Evolutionary conservation across 2,113 vertebrate species (phyloP).

Genomic region (Lampris incognitus): DNA sequence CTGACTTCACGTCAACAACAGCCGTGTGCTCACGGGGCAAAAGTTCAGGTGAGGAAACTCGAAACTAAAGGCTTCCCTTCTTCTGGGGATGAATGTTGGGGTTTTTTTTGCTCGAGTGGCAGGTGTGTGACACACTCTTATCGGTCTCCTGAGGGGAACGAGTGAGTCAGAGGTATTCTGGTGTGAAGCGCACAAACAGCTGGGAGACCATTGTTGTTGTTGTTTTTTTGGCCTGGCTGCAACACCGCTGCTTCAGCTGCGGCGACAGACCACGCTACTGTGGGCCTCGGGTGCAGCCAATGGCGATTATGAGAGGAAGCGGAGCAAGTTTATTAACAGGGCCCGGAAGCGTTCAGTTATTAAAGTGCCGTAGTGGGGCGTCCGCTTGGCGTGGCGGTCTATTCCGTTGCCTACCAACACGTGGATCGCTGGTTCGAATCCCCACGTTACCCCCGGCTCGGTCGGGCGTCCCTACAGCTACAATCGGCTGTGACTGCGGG

Average conservation of each 20-base stretch:
- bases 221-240: constrained; percentile 5
- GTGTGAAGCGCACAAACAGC: constrained; percentile 40
- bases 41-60: constrained; percentile 30
- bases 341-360: constrained; percentile 36
- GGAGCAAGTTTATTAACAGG: constrained; percentile 59
- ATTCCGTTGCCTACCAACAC: too few species aligned
- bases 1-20: neutral
- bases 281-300: constrained; percentile 25
- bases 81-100: constrained; percentile 6
- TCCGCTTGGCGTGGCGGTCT: too few species aligned
- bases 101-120: constrained; percentile 46
- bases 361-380: neutral
- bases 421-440: too few species aligned
- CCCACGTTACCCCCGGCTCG: too few species aligned
- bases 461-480: too few species aligned
- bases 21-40: neutral
- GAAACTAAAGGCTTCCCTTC: constrained; percentile 29
- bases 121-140: constrained; percentile 64
- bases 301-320: constrained; percentile 61
- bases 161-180: constrained; percentile 64
- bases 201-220: neutral
- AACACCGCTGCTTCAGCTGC: constrained; percentile 18
- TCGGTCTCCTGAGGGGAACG: constrained; percentile 62
- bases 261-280: constrained; percentile 56
- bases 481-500: too few species aligned